These are phyloP conservation scores for Heterodera schachtii DNA, from an alignment of 1,140 invertebrate species.

Conservation along the genomic window DNA sequence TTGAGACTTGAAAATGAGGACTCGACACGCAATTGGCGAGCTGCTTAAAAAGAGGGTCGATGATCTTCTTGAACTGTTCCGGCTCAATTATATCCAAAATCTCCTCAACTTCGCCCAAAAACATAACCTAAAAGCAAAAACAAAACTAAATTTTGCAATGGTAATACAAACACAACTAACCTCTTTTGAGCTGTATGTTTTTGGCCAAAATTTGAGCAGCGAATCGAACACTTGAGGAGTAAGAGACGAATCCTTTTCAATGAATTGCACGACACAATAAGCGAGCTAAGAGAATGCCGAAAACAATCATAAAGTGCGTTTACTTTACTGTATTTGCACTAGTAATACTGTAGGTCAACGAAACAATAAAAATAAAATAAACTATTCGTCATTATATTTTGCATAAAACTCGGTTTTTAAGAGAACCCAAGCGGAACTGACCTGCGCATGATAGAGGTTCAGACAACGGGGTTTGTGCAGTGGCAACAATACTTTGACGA, in stretches of 20 bases:
- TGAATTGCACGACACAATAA: slow-evolving; percentile 71
- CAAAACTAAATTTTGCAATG: slow-evolving; percentile 1
- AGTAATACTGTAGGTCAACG: background rate
- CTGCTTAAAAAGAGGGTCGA: slow-evolving; percentile 70
- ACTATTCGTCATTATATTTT: too few relatives aligned
- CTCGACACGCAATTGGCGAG: slow-evolving; percentile 70
- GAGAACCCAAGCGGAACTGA: slow-evolving; percentile 10
- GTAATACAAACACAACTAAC: slow-evolving; percentile 38
- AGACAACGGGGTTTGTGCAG: slow-evolving; percentile 69
- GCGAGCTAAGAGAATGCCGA: slow-evolving; percentile 58
- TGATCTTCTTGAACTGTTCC: slow-evolving; percentile 70
- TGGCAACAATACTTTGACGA: slow-evolving; percentile 90
- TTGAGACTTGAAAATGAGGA: slow-evolving; percentile 70
- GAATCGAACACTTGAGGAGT: slow-evolving; percentile 67
- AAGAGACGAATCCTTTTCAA: slow-evolving; percentile 69
- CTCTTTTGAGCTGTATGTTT: slow-evolving; percentile 71
- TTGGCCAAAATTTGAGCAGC: slow-evolving; percentile 71
- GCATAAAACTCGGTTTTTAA: background rate
- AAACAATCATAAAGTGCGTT: too few relatives aligned
- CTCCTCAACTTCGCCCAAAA: slow-evolving; percentile 71
- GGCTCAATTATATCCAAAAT: slow-evolving; percentile 71
- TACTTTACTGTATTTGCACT: background rate
- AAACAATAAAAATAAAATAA: too few relatives aligned
- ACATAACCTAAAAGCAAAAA: slow-evolving; percentile 66
- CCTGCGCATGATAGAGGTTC: slow-evolving; percentile 65